Evolutionary conservation across 2,888 invertebrate genomes (phyloP).

Genomic region (Tachina fera): DNA sequence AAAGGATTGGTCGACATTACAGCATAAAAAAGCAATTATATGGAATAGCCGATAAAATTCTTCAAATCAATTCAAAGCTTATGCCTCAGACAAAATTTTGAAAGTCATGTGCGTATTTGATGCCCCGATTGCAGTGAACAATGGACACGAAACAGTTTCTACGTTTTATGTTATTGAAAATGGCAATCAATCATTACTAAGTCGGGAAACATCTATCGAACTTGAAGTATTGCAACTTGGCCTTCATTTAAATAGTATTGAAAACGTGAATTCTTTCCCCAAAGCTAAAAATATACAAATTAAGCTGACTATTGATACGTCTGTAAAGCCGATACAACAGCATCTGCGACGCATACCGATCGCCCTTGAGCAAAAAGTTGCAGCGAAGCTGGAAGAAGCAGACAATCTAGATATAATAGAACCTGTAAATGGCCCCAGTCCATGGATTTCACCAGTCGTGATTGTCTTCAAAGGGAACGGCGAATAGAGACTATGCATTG

Average conservation of each 20-base stretch:
- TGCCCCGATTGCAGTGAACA: background rate
- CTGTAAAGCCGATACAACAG: background rate
- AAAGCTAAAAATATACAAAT: conserved; percentile 34
- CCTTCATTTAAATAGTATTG: too few relatives aligned
- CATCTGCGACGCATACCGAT: background rate
- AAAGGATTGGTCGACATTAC: too few relatives aligned
- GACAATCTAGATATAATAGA: conserved; percentile 76
- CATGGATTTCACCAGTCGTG: conserved; percentile 78
- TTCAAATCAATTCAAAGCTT: too few relatives aligned
- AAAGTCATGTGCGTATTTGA: background rate
- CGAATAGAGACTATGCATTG: conserved; percentile 42
- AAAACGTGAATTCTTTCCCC: conserved; percentile 3
- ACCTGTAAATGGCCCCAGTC: conserved; percentile 75
- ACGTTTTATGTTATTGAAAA: too few relatives aligned
- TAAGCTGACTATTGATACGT: conserved; percentile 3
- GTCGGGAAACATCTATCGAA: too few relatives aligned
- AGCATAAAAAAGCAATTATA: too few relatives aligned
- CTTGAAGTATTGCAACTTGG: too few relatives aligned
- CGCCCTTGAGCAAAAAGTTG: background rate
- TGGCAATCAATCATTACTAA: too few relatives aligned
- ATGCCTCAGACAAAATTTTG: background rate
- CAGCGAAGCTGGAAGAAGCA: conserved; percentile 43
- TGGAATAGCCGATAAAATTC: too few relatives aligned
- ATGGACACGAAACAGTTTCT: background rate
- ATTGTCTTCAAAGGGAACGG: conserved; percentile 64